Evolutionary conservation across 2,888 invertebrate species (phyloP), one percentile per base, ranked within the genome.

Genomic region (Noctua comes): DNA sequence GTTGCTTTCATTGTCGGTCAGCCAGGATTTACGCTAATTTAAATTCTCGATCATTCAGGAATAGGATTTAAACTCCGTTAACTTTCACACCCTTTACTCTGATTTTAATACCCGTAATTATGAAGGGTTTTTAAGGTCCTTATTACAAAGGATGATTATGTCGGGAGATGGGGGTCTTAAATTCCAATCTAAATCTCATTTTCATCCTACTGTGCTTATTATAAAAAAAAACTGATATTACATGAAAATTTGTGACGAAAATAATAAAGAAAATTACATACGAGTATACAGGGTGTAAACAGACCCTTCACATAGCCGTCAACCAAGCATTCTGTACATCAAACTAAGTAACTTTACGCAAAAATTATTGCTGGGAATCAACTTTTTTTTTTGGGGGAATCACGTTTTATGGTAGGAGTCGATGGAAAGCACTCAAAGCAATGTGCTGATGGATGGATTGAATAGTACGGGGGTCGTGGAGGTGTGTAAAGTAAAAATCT

Each of bases 31-130:
- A 27, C 43, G 59, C 36, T 66, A 13, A 43, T 51, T 68, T 54
- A 27, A 82, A 75, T 40, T 51, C 36, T 18, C 24, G 24, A 82
- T 82, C 51, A 18, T 70, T 65, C 48, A 43, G 65, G 51, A 70
- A 82, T 36, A 59, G 69, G 51, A 76, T 80, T 51, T 82, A 40
- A 64, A 68, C 51, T 74, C 69, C 57, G 43, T 51, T 36, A 76
- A 80, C 31, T 51, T 81, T 36, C 62, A 51, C 27, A 70, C 27
- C 69, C 57, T 70, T 66, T 51, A 48, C 54, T 80, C 65, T 51
- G 57, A 51, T 82, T 77, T 79, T 80, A 66, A 82, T 36, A 59
- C 65, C 82, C 57, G 48, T 80, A 59, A 76, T 80, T 68, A 54
- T 76, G 27, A 51, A 69, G 48, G 65, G 59, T 59, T 82, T 68